Evolutionary conservation across 2,113 vertebrate genomes (phyloP).

Genomic region (Panurus biarmicus): DNA sequence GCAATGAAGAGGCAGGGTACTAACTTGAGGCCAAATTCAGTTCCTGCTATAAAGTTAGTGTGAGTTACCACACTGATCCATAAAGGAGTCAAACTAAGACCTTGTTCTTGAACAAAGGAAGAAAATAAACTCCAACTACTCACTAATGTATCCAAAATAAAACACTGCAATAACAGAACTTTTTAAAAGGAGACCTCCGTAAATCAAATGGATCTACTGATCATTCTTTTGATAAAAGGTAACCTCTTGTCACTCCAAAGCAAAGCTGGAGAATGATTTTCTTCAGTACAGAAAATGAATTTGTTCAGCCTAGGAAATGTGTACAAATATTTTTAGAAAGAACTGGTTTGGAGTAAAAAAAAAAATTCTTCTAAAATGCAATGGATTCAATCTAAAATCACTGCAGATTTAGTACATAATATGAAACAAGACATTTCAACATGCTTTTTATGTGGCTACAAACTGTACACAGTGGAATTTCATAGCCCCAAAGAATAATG

Average conservation of each 20-base stretch:
- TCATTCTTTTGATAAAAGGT: neutral
- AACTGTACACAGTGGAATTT: slow-evolving; percentile 45
- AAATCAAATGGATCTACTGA: neutral
- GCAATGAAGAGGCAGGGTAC: neutral
- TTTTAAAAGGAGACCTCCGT: neutral
- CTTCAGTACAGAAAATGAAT: slow-evolving; percentile 23
- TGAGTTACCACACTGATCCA: neutral
- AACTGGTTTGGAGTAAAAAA: slow-evolving; percentile 34
- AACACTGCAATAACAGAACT: neutral
- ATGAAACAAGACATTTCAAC: slow-evolving; percentile 23
- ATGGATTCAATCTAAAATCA: slow-evolving; percentile 34
- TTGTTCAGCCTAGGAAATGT: slow-evolving; percentile 18
- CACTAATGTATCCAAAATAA: neutral
- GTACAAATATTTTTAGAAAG: slow-evolving; percentile 57
- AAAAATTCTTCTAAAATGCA: slow-evolving; percentile 30
- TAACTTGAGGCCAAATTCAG: neutral
- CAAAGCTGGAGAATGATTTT: slow-evolving; percentile 4
- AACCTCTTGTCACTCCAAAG: neutral
- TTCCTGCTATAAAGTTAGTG: neutral
- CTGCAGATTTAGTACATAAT: neutral
- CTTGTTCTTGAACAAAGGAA: neutral
- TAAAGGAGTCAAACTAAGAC: neutral
- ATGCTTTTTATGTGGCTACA: slow-evolving; percentile 34
- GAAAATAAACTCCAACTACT: neutral
- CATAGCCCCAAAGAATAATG: slow-evolving; percentile 40